Evolutionary conservation across 1,140 invertebrate species (phyloP).

Genomic region (Halyomorpha halys): DNA sequence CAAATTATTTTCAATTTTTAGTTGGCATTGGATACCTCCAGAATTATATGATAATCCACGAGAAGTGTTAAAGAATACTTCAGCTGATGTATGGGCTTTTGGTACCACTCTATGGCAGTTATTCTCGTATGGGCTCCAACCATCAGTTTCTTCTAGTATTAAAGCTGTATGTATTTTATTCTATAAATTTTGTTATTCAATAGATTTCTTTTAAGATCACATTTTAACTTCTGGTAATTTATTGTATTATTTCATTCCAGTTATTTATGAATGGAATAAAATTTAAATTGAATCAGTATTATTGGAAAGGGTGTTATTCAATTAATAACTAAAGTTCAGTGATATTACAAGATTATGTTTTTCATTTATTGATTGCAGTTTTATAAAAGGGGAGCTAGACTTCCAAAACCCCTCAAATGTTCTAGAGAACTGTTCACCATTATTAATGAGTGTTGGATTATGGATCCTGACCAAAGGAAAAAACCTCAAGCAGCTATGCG

Average conservation of each 20-base stretch:
- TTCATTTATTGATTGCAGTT: constrained; percentile 39
- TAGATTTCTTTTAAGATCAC: too few relatives aligned
- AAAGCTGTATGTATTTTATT: background rate
- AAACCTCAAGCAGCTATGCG: constrained; percentile 70
- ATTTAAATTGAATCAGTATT: too few relatives aligned
- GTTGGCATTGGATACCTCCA: constrained; percentile 75
- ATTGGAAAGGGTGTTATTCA: too few relatives aligned
- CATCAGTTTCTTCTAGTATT: constrained; percentile 20
- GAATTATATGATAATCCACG: constrained; percentile 62
- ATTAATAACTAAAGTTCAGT: too few relatives aligned
- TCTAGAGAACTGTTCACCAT: constrained; percentile 71
- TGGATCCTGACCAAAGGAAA: constrained; percentile 55
- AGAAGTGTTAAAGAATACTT: constrained; percentile 47
- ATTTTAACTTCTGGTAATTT: too few relatives aligned
- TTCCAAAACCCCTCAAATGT: constrained; percentile 64
- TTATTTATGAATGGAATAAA: background rate
- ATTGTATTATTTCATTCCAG: too few relatives aligned
- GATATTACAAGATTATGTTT: background rate
- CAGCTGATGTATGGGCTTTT: constrained; percentile 77
- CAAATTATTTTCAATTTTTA: constrained; percentile 35
- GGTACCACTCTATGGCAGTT: constrained; percentile 85
- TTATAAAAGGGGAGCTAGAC: constrained; percentile 57
- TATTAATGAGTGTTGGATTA: constrained; percentile 80
- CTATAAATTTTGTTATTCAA: too few relatives aligned
- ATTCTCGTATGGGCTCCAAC: constrained; percentile 59